Evolutionary conservation across 1,140 invertebrate species (phyloP), one percentile per base, ranked within the genome.

Genomic region (Sesamia nonagrioides): DNA sequence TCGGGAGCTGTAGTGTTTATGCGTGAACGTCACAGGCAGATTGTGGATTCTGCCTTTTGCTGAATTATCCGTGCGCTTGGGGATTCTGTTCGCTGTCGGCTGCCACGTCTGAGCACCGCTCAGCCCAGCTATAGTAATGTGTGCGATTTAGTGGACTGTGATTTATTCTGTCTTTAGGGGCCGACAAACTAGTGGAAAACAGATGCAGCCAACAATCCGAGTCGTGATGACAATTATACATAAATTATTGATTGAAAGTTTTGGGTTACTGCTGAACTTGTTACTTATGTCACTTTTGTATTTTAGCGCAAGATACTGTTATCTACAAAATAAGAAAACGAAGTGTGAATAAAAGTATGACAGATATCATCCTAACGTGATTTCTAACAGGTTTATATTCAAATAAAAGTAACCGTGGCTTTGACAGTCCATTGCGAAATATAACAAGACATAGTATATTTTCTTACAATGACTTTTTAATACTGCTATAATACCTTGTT

Each of bases 1-100:
- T 87, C 80, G 90, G 91, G 91, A 91, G 87, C 78, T 84, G 83
- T 84, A 80, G 85, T 90, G 89, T 92, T 92, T 91, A 89, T 91
- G 84, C 86, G 86, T 69, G 86, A 50, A 73, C 80, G 86, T 91
- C 88, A 88, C 89, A 79, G 86, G 83, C 91, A 90, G 88, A 91
- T 89, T 91, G 89, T 85, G 84, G 82, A 84, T 78, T 84, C 86
- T 84, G 88, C 90, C 87, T 91, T 92, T 91, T 91, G 87, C 84
- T 88, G 85, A 85, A 89, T 86, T 86, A 89, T 88, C 85, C 81
- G 77, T 79, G 82, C 87, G 71, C 56, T 68, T 48, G 60, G 79
- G 81, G 35, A 63, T 79, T 74, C 78, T 33, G 73, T 63, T 45
- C 60, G 48, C 73, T 75, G 73, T 61, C 73, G 73, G 42, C 58